phyloP scores from a whole-genome alignment of 2,797 vertebrate species.

The Psittacula echo region DNA sequence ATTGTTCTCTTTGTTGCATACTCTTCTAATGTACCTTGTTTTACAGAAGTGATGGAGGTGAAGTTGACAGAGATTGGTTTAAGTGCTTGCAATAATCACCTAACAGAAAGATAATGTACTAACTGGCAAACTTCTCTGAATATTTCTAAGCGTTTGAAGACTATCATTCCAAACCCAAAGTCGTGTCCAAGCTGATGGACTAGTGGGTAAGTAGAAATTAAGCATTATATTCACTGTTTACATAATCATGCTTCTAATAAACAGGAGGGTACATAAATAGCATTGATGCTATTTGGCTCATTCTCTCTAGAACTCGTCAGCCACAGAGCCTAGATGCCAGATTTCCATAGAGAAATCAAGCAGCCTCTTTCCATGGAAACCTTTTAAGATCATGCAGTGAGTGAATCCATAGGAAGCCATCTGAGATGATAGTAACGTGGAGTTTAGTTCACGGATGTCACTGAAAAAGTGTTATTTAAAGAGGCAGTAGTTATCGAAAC shows the following conservation, averaged over 20 bases:
- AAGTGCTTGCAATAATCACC: fast-evolving
- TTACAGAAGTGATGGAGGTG: background rate
- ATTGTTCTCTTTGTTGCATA: background rate
- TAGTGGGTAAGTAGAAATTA: background rate
- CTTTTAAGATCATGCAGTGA: background rate
- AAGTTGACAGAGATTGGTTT: background rate
- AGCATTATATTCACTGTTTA: background rate
- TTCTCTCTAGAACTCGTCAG: background rate
- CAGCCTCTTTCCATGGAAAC: background rate
- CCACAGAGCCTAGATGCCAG: background rate
- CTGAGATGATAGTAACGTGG: background rate
- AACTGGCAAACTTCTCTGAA: background rate
- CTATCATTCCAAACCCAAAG: background rate
- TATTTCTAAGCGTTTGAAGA: background rate
- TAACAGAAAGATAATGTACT: background rate
- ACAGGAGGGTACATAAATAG: background rate
- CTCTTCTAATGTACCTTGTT: background rate
- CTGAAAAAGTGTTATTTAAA: background rate
- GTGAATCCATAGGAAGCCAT: background rate
- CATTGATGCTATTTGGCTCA: background rate
- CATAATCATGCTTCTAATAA: background rate
- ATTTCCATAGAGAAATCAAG: background rate
- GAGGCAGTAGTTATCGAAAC: background rate
- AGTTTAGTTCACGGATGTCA: background rate
- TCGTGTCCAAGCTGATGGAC: fast-evolving